Base-by-base conservation (phyloP, 2,113 vertebrate genomes). In the Scartelaos histophorus region DNA sequence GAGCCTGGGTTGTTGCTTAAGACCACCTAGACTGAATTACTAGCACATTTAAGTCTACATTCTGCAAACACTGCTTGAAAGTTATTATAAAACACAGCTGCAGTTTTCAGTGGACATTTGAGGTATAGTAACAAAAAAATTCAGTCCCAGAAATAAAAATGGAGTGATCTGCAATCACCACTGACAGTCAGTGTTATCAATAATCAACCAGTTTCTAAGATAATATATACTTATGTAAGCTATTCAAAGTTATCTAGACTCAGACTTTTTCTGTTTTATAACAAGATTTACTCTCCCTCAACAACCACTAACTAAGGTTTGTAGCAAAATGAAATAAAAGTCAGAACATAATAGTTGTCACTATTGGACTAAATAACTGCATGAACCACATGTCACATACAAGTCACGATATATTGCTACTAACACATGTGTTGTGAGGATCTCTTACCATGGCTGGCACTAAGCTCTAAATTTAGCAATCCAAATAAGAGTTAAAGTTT, bases 401-500 rank as follows among this genome's bases (percentile, higher is more conserved):
- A 51, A 51, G 47, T 51, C 47, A 17, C 7, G 38, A 10, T 56
- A 22, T 22, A 24, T 56, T n/a, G 22, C 54, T 24, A 13, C 54
- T 22, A 56, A 56, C 24, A 60, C 57, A 29, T 58, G 11, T 58
- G 56, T 25, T 7, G 5, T 21, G 3, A 62, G 15, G 29, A 62
- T 35, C 25, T 35, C 29, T 62, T 62, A 10, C 58, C 13, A 7
- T 62, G 29, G 7, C 15, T 62, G 29, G 7, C 15, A 10, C 58
- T 35, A 15, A 17, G 58, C 58, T 34, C 58, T 25, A 62, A 62
- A 62, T 62, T 15, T 62, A 62, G 58, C 58, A 34, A 16, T 62
- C 58, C 58, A 62, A 62, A 62, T 35, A 62, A 34, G 58, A 62
- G 29, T 62, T 62, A 34, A 35, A 35, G 58, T 62, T 62, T 62